Conservation (phyloP, 2,888 invertebrate species). For the Drosophila niveifrons region DNA sequence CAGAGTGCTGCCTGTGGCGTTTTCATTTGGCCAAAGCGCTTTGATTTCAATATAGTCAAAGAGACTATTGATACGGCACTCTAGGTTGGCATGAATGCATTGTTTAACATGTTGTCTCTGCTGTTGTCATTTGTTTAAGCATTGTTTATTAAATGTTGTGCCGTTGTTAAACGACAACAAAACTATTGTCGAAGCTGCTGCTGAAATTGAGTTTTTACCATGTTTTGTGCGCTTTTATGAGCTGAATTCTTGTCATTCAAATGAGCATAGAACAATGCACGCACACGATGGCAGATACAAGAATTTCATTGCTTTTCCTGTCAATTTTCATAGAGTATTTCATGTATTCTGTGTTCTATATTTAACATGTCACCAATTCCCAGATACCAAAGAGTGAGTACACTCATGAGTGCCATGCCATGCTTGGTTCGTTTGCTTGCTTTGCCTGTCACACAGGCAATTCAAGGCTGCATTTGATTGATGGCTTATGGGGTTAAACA, state of each 20-base stretch:
- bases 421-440: not conserved
- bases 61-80: slow-evolving; percentile 6
- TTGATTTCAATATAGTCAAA: slow-evolving; percentile 18
- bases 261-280: slow-evolving; percentile 67
- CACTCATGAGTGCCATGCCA: slow-evolving; percentile 14
- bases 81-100: slow-evolving; percentile 20
- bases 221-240: slow-evolving; percentile 46
- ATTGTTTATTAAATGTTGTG: slow-evolving; percentile 64
- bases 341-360: slow-evolving; percentile 57
- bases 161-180: slow-evolving; percentile 52
- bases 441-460: slow-evolving; percentile 59
- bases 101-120: slow-evolving; percentile 33
- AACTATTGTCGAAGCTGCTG: slow-evolving; percentile 35
- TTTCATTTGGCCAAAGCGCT: not conserved
- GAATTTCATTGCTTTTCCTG: slow-evolving; percentile 47
- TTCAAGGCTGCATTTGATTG: slow-evolving; percentile 78
- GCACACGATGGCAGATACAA: slow-evolving; percentile 54
- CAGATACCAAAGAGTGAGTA: slow-evolving; percentile 30
- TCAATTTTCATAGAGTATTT: slow-evolving; percentile 49
- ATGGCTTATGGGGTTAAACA: slow-evolving; percentile 52
- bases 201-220: slow-evolving; percentile 68
- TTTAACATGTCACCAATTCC: slow-evolving; percentile 57
- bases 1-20: slow-evolving; percentile 18
- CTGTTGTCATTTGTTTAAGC: slow-evolving; percentile 18
- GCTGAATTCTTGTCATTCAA: slow-evolving; percentile 68